phyloP scores from a whole-genome alignment of 2,888 invertebrate genomes.

The Hypselothyrea guttata region DNA sequence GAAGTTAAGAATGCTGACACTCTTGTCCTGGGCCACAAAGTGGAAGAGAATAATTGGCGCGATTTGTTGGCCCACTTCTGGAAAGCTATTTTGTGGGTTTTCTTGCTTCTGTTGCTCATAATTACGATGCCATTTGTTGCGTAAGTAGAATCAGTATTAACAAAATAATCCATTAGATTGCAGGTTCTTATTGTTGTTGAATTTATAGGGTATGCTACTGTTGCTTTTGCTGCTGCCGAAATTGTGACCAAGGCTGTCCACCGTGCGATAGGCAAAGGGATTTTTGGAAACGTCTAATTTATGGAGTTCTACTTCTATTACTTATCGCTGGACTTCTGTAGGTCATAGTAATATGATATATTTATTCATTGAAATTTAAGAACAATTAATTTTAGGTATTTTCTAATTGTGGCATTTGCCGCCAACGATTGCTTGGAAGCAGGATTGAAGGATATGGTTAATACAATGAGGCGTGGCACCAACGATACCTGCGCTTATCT shows the following conservation, averaged over 20 bases:
- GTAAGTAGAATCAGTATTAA: constrained; percentile 81
- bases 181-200: no score
- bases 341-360: neutral
- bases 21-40: constrained; percentile 74
- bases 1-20: constrained; percentile 63
- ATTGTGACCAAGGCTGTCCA: constrained; percentile 86
- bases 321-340: constrained; percentile 86
- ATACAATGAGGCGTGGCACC: constrained; percentile 85
- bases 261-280: constrained; percentile 94
- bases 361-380: neutral
- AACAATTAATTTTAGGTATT: constrained; percentile 86
- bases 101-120: constrained; percentile 86
- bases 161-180: neutral
- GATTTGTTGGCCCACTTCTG: constrained; percentile 83
- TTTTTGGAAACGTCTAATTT: constrained; percentile 89
- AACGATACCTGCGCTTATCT: constrained; percentile 88
- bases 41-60: constrained; percentile 82
- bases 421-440: constrained; percentile 93
- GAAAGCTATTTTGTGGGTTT: constrained; percentile 85
- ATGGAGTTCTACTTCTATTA: constrained; percentile 89
- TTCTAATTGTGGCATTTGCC: constrained; percentile 95
- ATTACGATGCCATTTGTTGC: constrained; percentile 91
- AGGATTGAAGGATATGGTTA: constrained; percentile 86
- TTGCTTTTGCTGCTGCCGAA: constrained; percentile 94
- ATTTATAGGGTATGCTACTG: constrained; percentile 80